These are phyloP conservation scores for Cheumatopsyche charites DNA, from an alignment of 1,140 invertebrate species.

Conservation along the genomic window DNA sequence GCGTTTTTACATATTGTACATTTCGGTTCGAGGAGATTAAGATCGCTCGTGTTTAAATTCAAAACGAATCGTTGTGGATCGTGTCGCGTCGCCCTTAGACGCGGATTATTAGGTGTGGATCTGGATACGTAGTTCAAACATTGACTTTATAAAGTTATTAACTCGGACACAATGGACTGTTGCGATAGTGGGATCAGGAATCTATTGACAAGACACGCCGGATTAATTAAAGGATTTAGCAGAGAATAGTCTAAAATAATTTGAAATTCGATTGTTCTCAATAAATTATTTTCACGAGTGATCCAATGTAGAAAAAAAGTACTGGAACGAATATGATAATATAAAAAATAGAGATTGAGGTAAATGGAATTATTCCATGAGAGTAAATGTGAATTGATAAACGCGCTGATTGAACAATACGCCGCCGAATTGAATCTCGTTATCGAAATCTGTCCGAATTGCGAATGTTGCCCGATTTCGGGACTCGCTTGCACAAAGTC, in stretches of 20 bases:
- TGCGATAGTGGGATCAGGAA: neutral
- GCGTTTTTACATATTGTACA: neutral
- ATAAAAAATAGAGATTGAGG: no score
- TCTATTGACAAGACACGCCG: slow-evolving; percentile 1
- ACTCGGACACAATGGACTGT: neutral
- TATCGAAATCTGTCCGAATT: slow-evolving; percentile 6
- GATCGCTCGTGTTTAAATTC: neutral
- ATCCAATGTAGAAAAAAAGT: no score
- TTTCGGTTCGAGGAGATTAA: neutral
- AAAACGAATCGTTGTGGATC: no score
- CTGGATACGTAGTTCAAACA: slow-evolving; percentile 18
- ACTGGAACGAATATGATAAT: no score
- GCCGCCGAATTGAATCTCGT: slow-evolving; percentile 2
- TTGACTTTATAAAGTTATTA: slow-evolving; percentile 32
- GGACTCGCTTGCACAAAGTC: neutral
- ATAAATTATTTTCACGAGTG: no score
- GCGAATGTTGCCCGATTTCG: neutral
- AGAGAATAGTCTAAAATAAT: neutral
- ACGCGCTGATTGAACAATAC: slow-evolving; percentile 7
- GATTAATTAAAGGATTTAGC: slow-evolving; percentile 1
- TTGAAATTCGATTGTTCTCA: no score
- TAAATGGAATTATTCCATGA: no score
- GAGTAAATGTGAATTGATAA: neutral
- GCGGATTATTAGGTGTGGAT: slow-evolving; percentile 23
- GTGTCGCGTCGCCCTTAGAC: neutral